Conservation (phyloP, 2,113 vertebrate species). For the Archilochus colubris region DNA sequence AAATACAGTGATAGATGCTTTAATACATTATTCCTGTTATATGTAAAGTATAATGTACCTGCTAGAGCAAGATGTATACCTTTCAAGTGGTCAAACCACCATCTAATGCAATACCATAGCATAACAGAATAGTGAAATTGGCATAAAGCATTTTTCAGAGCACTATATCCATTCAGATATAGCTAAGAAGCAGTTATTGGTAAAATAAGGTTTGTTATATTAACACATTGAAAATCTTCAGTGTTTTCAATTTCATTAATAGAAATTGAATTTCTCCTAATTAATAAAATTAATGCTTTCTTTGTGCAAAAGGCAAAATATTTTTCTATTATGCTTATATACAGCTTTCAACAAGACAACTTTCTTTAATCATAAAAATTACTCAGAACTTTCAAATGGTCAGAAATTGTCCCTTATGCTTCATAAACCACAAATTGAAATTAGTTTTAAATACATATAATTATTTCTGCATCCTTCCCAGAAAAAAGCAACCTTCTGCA, state of each 20-base stretch:
- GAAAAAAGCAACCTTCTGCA: too few relatives aligned
- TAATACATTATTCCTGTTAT: background rate
- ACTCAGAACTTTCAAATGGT: background rate
- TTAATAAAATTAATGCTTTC: background rate
- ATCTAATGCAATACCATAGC: background rate
- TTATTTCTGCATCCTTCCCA: background rate
- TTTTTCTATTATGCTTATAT: background rate
- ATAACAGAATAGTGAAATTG: background rate
- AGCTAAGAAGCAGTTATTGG: background rate
- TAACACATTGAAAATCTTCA: background rate
- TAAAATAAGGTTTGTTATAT: background rate
- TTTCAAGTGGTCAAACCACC: constrained; percentile 21
- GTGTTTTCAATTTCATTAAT: background rate
- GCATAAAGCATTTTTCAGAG: background rate
- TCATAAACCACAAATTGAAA: background rate
- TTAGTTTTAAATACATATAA: background rate
- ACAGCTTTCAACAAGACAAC: background rate
- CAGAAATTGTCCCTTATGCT: background rate
- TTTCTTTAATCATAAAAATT: background rate
- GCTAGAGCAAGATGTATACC: background rate
- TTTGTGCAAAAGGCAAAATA: background rate
- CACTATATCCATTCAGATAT: background rate
- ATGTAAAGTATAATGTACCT: constrained; percentile 6
- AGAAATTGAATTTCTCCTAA: background rate
- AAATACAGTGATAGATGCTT: background rate